Percentiles rank a stretch among this genome's conserved stretches.
Evolutionary conservation across 1,140 invertebrate species (phyloP).

Genomic region (Leptoteleia sp.): DNA sequence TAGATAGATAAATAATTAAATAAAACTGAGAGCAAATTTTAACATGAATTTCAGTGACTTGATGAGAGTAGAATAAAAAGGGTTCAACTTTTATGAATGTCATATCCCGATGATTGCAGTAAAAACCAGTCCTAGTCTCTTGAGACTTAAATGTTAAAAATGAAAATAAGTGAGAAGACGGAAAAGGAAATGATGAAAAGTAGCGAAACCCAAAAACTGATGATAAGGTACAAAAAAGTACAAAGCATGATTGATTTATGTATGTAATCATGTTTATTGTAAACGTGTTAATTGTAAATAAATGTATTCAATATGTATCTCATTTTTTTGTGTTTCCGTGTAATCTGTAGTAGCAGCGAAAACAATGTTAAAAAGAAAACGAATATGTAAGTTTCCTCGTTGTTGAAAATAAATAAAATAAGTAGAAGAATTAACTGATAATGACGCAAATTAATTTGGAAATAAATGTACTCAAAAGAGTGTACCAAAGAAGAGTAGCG

Average conservation of each 20-base stretch:
- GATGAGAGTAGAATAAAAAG: too few relatives aligned
- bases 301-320: constrained; percentile 10
- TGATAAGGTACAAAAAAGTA: constrained; percentile 45
- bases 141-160: constrained; percentile 21
- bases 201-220: constrained; percentile 44
- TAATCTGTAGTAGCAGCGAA: constrained; percentile 47
- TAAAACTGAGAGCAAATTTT: too few relatives aligned
- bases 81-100: background rate
- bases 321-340: constrained; percentile 28
- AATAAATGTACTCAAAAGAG: constrained; percentile 67
- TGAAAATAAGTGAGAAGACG: constrained; percentile 38
- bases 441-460: constrained; percentile 69
- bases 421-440: constrained; percentile 58
- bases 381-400: constrained; percentile 81
- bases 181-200: constrained; percentile 30
- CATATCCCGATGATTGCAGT: background rate
- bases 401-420: constrained; percentile 71
- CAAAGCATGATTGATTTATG: constrained; percentile 56
- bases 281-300: too few relatives aligned
- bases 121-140: constrained; percentile 11
- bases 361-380: constrained; percentile 67
- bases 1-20: too few relatives aligned
- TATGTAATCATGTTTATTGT: constrained; percentile 41
- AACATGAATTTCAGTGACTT: too few relatives aligned
- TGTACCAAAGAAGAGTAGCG: constrained; percentile 59